phyloP scores from a whole-genome alignment of 2,888 invertebrate species.

The Pterobdella sp. region DNA sequence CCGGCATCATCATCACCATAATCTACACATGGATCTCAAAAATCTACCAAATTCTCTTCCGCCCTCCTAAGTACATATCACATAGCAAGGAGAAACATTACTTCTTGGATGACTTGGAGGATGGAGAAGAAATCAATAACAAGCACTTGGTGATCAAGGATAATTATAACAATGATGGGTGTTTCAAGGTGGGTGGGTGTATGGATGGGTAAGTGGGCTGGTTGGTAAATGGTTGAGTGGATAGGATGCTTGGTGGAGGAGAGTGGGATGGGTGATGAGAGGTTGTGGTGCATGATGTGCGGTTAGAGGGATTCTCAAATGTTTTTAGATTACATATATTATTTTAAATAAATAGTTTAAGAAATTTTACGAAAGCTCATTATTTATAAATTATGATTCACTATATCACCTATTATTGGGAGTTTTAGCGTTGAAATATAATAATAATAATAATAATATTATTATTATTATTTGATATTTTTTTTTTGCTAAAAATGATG shows the following conservation, averaged over 20 bases:
- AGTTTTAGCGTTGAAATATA: too few species aligned
- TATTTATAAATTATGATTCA: too few species aligned
- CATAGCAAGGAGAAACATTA: slow-evolving; percentile 36
- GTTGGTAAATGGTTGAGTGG: slow-evolving; percentile 55
- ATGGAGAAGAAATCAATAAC: neutral
- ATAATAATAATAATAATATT: too few species aligned
- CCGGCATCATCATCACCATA: slow-evolving; percentile 41
- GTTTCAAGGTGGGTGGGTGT: slow-evolving; percentile 42
- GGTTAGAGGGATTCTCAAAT: too few species aligned
- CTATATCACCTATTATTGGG: too few species aligned
- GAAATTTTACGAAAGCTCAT: too few species aligned
- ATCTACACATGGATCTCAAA: slow-evolving; percentile 37
- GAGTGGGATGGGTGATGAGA: neutral
- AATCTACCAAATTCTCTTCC: slow-evolving; percentile 16
- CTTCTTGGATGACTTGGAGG: neutral
- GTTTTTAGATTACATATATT: too few species aligned
- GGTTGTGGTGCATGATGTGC: too few species aligned
- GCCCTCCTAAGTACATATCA: slow-evolving; percentile 4
- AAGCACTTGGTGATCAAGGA: slow-evolving; percentile 41
- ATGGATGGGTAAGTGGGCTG: neutral
- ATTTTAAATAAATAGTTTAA: too few species aligned
- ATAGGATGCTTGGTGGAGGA: neutral
- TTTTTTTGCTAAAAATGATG: too few species aligned
- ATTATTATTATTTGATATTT: too few species aligned
- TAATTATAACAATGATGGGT: slow-evolving; percentile 41